These are phyloP conservation scores for Chymomyza fuscimana DNA, from an alignment of 2,888 invertebrate species.

Conservation along the genomic window DNA sequence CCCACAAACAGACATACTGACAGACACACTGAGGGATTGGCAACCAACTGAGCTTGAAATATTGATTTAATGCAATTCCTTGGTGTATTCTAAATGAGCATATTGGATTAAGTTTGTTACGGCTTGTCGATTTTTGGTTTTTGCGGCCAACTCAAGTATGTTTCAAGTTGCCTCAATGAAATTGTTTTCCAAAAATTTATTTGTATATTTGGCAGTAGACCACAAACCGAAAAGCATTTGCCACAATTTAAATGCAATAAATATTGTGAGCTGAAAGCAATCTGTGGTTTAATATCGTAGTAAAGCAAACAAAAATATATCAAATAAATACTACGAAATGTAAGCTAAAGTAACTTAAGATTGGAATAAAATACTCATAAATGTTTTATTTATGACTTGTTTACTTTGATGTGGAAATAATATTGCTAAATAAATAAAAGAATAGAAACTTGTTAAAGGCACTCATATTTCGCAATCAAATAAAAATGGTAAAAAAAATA, in stretches of 20 bases:
- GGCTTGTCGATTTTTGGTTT: not conserved
- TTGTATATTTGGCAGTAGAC: not conserved
- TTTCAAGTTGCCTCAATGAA: not conserved
- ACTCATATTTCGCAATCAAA: not conserved
- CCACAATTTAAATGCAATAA: not conserved
- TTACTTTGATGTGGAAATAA: not conserved
- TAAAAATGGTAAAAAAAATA: not conserved
- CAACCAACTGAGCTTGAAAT: conserved; percentile 26
- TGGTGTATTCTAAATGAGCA: conserved; percentile 23
- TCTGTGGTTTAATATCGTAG: not conserved
- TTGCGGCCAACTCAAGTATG: not conserved
- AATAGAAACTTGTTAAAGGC: not conserved
- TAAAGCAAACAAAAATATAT: not conserved
- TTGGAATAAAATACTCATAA: not conserved
- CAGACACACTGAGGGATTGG: conserved; percentile 17
- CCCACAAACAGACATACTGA: conserved; percentile 27
- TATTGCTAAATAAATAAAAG: not conserved
- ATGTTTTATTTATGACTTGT: not conserved
- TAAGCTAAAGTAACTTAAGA: too few species aligned
- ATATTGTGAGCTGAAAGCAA: not conserved
- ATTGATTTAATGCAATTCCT: conserved; percentile 48
- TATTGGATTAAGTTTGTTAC: conserved; percentile 16
- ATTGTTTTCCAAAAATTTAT: not conserved
- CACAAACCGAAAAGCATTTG: not conserved
- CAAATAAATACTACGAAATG: not conserved